Conservation (phyloP, 2,888 invertebrate genomes). For the Nomada flava region DNA sequence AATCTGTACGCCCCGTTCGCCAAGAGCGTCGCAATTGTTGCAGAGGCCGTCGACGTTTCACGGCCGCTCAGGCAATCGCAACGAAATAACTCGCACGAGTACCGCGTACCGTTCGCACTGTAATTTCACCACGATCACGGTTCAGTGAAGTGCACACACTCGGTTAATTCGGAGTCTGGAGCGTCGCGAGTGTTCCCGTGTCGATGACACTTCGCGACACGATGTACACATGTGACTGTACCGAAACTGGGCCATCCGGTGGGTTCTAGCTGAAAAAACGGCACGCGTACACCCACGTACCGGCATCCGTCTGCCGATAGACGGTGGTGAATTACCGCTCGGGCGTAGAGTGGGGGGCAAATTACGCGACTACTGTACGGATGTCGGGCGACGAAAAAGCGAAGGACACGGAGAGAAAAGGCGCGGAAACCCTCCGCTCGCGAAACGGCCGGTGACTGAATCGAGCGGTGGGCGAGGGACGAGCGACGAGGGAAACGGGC, state of each 20-base stretch:
- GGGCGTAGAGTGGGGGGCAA: neutral
- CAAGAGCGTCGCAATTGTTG: neutral
- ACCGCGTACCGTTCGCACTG: constrained; percentile 10
- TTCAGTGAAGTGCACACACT: neutral
- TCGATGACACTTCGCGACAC: constrained; percentile 39
- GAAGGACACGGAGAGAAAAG: constrained; percentile 66
- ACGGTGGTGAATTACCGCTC: neutral
- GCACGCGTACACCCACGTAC: constrained; percentile 23
- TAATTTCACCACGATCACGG: neutral
- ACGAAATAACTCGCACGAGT: neutral
- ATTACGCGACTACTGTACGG: neutral
- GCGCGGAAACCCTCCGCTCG: constrained; percentile 77
- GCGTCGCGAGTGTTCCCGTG: constrained; percentile 18
- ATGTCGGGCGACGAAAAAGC: constrained; percentile 7
- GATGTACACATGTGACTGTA: constrained; percentile 67
- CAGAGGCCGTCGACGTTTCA: neutral
- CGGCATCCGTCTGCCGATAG: neutral
- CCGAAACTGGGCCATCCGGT: constrained; percentile 61
- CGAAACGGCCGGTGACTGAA: constrained; percentile 83
- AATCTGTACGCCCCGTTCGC: neutral
- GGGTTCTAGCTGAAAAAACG: neutral
- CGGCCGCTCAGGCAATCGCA: neutral
- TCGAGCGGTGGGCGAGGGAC: constrained; percentile 76
- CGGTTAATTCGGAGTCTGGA: neutral
- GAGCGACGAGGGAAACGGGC: constrained; percentile 64